Percentiles rank a stretch among this genome's conserved stretches.
These are phyloP conservation scores for Timandra comae DNA, from an alignment of 2,888 invertebrate genomes.

Conservation along the genomic window DNA sequence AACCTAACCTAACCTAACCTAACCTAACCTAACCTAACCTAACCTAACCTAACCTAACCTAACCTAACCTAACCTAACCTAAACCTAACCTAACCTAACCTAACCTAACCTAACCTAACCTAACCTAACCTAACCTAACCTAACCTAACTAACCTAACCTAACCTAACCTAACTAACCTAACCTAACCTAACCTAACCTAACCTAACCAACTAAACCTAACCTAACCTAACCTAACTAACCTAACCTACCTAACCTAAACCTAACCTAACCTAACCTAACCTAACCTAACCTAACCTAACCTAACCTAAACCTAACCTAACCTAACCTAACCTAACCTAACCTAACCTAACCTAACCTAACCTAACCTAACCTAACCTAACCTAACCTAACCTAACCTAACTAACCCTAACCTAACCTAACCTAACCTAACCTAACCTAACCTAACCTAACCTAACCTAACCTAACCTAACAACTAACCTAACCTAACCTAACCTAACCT, in stretches of 20 bases:
- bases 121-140: conserved; percentile 4
- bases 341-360: conserved; percentile 20
- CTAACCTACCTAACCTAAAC: conserved; percentile 6
- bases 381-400: conserved; percentile 16
- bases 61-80: conserved; percentile 8
- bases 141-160: conserved; percentile 3
- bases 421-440: conserved; percentile 18
- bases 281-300: conserved; percentile 9
- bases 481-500: conserved; percentile 14
- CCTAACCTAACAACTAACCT: conserved; percentile 16
- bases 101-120: conserved; percentile 7
- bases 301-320: conserved; percentile 8
- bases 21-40: conserved; percentile 9
- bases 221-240: conserved; percentile 3
- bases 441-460: conserved; percentile 19
- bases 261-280: conserved; percentile 9
- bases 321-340: conserved; percentile 18
- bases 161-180: conserved; percentile 2
- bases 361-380: conserved; percentile 16
- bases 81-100: conserved; percentile 9
- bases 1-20: conserved; percentile 2
- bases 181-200: conserved; percentile 4
- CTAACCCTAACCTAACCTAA: conserved; percentile 16
- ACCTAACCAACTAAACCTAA: conserved; percentile 3
- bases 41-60: conserved; percentile 5